phyloP scores from a whole-genome alignment of 2,797 vertebrate species.

The Myotis planiceps region DNA sequence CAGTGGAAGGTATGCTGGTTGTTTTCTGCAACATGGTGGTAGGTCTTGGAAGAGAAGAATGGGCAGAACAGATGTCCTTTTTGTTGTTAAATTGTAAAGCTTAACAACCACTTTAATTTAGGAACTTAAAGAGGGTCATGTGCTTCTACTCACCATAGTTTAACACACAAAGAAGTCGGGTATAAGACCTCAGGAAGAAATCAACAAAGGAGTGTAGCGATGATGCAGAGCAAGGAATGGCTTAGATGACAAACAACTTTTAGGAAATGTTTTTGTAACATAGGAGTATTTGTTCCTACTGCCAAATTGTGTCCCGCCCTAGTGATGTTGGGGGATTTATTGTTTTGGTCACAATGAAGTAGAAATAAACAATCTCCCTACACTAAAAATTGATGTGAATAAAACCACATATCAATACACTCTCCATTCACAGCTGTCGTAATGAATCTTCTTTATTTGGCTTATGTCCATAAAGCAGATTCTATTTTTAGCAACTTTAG shows the following conservation, averaged over 20 bases:
- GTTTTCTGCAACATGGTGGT: background rate
- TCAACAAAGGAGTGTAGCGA: background rate
- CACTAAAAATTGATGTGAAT: background rate
- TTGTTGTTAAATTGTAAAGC: background rate
- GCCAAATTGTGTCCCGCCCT: background rate
- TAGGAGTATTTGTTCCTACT: background rate
- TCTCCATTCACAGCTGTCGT: background rate
- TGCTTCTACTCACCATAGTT: background rate
- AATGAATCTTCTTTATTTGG: background rate
- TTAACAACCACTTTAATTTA: background rate
- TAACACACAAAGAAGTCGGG: background rate
- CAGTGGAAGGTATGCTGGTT: background rate
- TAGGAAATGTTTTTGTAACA: background rate
- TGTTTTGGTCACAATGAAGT: background rate
- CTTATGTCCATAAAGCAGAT: background rate
- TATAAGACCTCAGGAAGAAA: background rate
- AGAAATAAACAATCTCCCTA: background rate
- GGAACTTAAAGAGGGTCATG: background rate
- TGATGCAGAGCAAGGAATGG: background rate
- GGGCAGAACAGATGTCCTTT: background rate
- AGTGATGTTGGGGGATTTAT: background rate
- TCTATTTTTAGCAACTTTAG: background rate
- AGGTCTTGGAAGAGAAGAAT: background rate
- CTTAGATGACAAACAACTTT: background rate
- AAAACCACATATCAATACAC: background rate